Percentiles rank a stretch among this genome's conserved stretches.
Evolutionary conservation across 2,888 invertebrate species (phyloP).

Genomic region (Tenthredo distinguenda): DNA sequence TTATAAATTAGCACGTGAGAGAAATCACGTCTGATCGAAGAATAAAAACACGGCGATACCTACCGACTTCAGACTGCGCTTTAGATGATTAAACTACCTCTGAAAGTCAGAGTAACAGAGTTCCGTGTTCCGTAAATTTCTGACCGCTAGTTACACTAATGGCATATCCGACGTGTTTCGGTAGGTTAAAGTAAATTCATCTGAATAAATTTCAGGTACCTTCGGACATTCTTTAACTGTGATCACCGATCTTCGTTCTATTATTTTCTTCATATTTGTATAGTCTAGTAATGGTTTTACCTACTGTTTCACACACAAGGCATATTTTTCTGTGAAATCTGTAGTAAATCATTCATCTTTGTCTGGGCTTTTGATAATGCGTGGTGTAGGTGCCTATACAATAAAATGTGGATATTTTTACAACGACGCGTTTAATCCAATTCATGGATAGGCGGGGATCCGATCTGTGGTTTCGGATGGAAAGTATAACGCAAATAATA

Average conservation of each 20-base stretch:
- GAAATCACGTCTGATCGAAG: not conserved
- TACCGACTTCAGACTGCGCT: not conserved
- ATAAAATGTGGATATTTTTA: not conserved
- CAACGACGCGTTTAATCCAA: slow-evolving; percentile 29
- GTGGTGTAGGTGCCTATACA: not conserved
- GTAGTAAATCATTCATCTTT: not conserved
- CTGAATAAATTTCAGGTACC: not conserved
- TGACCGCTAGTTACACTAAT: slow-evolving; percentile 9
- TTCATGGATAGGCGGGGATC: slow-evolving; percentile 33
- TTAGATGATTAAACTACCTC: slow-evolving; percentile 15
- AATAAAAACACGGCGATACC: not conserved
- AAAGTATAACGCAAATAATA: slow-evolving; percentile 46
- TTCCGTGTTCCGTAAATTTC: slow-evolving; percentile 6
- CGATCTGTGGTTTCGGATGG: slow-evolving; percentile 26
- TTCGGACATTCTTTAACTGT: not conserved
- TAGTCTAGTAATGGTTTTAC: not conserved
- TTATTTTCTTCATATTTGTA: not conserved
- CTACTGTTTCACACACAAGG: not conserved
- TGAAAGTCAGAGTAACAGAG: not conserved
- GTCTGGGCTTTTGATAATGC: not conserved
- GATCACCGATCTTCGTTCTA: not conserved
- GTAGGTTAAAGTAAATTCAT: not conserved
- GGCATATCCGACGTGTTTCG: slow-evolving; percentile 1
- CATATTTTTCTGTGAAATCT: not conserved
- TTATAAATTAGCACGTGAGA: slow-evolving; percentile 4